Conservation (phyloP, 2,888 invertebrate genomes). For the Lycia hirtaria region DNA sequence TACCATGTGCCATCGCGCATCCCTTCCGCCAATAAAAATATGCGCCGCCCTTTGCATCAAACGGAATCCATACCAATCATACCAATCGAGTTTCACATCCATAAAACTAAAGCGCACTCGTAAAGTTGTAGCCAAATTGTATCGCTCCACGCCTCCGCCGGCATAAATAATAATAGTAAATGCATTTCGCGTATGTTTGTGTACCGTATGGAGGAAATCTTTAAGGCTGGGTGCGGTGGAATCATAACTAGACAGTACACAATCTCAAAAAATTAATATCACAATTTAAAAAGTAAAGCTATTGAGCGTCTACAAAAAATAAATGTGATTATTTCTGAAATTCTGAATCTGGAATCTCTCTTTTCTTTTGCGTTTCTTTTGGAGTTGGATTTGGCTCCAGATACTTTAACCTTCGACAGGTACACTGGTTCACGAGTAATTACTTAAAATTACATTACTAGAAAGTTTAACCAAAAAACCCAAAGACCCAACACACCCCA, state of each 20-base stretch:
- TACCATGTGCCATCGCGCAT: constrained; percentile 29
- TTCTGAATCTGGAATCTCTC: too few relatives aligned
- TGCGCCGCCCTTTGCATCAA: constrained; percentile 43
- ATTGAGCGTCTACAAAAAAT: too few relatives aligned
- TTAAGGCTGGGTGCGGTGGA: constrained; percentile 47
- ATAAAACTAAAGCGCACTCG: constrained; percentile 74
- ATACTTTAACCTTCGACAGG: too few relatives aligned
- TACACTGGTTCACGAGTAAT: too few relatives aligned
- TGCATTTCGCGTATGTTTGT: constrained; percentile 66
- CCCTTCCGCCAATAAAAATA: constrained; percentile 45
- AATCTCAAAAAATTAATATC: background rate
- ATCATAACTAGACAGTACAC: constrained; percentile 6
- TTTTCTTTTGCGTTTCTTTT: too few relatives aligned
- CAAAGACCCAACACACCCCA: too few relatives aligned
- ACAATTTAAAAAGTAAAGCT: too few relatives aligned
- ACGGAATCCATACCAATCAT: constrained; percentile 71
- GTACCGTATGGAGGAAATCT: constrained; percentile 61
- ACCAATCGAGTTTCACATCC: constrained; percentile 70
- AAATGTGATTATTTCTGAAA: too few relatives aligned
- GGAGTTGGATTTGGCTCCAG: too few relatives aligned
- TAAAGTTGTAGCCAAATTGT: constrained; percentile 74
- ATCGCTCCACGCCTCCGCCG: constrained; percentile 63
- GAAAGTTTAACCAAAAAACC: too few relatives aligned
- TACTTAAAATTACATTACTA: too few relatives aligned
- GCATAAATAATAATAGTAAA: constrained; percentile 78